These are phyloP conservation scores for Helobdella robusta DNA, from an alignment of 2,888 invertebrate genomes.

Conservation along the genomic window DNA sequence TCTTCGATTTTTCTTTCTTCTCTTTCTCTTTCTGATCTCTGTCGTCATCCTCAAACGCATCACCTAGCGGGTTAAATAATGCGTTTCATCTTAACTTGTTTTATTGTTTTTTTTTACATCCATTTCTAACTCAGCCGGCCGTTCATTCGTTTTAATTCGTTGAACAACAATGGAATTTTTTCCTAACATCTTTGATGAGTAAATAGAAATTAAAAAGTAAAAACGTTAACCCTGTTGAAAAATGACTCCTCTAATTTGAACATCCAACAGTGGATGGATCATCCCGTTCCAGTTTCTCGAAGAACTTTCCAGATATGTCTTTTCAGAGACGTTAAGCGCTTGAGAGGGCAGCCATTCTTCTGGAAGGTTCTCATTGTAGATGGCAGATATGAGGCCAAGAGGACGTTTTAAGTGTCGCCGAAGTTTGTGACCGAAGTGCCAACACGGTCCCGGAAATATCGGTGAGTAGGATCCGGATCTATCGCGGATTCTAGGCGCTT, in stretches of 20 bases:
- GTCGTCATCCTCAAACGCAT: too few relatives aligned
- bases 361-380: constrained; percentile 29
- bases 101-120: too few relatives aligned
- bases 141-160: too few relatives aligned
- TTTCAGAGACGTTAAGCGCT: constrained; percentile 23
- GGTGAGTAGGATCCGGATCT: constrained; percentile 15
- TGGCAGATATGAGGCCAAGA: constrained; percentile 35
- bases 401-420: constrained; percentile 39
- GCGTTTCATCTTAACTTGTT: too few relatives aligned
- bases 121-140: too few relatives aligned
- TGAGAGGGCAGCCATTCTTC: constrained; percentile 31
- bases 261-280: constrained; percentile 43
- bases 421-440: constrained; percentile 43
- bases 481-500: background rate
- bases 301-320: constrained; percentile 24
- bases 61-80: too few relatives aligned
- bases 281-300: constrained; percentile 44
- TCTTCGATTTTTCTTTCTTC: too few relatives aligned
- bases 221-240: constrained; percentile 49
- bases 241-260: constrained; percentile 43
- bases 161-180: too few relatives aligned
- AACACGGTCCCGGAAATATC: constrained; percentile 38
- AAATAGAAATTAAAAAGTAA: too few relatives aligned
- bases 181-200: too few relatives aligned
- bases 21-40: too few relatives aligned